A percentile compares a stretch with the other conserved stretches of the same genome.
Conservation (phyloP, 2,113 vertebrate species). For the Sinocyclocheilus anshuiensis region DNA sequence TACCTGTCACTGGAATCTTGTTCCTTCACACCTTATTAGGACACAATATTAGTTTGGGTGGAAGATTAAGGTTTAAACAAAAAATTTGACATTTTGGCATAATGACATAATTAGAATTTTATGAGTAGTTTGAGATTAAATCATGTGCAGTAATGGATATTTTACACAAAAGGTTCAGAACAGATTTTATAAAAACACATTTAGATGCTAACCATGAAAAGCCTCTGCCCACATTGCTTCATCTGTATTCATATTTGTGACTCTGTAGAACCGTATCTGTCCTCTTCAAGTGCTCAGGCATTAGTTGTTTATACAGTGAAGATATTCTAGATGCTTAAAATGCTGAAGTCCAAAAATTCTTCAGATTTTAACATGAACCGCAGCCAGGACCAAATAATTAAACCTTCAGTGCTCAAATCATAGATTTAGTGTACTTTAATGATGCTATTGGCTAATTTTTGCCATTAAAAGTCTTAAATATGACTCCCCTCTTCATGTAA, state of each 20-base stretch:
- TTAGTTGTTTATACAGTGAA: conserved; percentile 14
- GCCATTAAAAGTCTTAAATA: not conserved
- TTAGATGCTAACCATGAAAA: conserved; percentile 59
- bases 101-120: not conserved
- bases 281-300: not conserved
- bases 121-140: not conserved
- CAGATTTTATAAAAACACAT: conserved; percentile 4
- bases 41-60: not conserved
- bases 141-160: not conserved
- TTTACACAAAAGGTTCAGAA: not conserved
- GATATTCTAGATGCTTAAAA: not conserved
- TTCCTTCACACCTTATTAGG: not conserved
- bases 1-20: not conserved
- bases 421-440: not conserved
- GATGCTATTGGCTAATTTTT: not conserved
- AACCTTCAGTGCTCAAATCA: conserved; percentile 8
- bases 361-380: not conserved
- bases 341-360: not conserved
- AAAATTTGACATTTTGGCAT: not conserved
- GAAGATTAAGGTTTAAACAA: not conserved
- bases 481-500: not conserved
- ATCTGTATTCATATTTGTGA: conserved; percentile 18
- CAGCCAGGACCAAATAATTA: not conserved
- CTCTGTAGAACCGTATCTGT: conserved; percentile 9
- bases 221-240: conserved; percentile 11